A percentile compares a stretch with the other conserved stretches of the same genome.
Conservation (phyloP, 1,140 invertebrate species). For the Octopus sinensis region DNA sequence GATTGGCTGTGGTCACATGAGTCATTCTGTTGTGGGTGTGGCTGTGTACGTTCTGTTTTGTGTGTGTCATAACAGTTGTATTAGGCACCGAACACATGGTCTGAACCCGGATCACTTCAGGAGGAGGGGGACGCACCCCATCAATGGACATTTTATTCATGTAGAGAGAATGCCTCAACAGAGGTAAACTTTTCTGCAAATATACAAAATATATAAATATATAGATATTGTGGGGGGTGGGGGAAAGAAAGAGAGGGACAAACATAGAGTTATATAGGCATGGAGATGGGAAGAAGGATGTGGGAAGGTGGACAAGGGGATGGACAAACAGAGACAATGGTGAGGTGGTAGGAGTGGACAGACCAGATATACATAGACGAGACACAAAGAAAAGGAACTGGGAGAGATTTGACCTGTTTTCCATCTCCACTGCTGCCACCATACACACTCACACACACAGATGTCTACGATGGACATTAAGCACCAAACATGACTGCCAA, state of each 20-base stretch:
- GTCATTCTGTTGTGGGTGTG: neutral
- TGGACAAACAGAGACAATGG: no score
- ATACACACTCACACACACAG: no score
- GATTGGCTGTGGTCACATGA: neutral
- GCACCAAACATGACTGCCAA: no score
- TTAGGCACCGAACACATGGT: neutral
- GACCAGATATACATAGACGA: no score
- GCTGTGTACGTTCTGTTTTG: neutral
- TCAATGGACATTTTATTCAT: slow-evolving; percentile 91
- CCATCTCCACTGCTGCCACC: no score
- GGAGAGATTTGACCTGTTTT: no score
- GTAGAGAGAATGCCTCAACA: slow-evolving; percentile 84
- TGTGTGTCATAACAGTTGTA: neutral
- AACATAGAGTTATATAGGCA: no score
- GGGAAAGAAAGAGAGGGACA: neutral
- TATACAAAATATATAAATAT: neutral
- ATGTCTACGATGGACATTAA: no score
- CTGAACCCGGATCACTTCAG: slow-evolving; percentile 29
- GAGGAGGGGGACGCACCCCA: slow-evolving; percentile 80
- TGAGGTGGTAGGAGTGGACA: no score
- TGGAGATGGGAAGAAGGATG: no score
- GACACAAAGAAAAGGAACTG: no score
- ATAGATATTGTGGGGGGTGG: neutral
- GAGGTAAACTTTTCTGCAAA: slow-evolving; percentile 88
- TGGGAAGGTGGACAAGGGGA: no score